A percentile compares a stretch with the other conserved stretches of the same genome.
Conservation (phyloP, 2,888 invertebrate genomes). For the Meloe dianella region DNA sequence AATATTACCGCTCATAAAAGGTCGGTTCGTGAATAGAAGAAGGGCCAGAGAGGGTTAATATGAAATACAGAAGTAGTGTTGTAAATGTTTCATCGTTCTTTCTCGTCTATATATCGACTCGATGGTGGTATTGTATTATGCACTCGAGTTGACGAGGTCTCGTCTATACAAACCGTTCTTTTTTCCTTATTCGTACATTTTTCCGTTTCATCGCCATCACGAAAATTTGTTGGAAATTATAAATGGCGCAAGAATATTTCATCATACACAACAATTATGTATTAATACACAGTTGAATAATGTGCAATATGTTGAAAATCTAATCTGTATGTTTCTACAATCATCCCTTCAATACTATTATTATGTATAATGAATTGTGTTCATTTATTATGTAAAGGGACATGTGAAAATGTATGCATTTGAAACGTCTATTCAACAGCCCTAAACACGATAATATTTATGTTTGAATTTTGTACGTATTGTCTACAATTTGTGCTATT, state of each 20-base stretch:
- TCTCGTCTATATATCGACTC: conserved; percentile 36
- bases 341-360: background rate
- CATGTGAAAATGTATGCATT: conserved; percentile 36
- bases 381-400: conserved; percentile 36
- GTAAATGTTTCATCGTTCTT: conserved; percentile 12
- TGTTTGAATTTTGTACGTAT: conserved; percentile 13
- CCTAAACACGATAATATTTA: conserved; percentile 11
- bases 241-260: background rate
- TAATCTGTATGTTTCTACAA: background rate
- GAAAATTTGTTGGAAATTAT: background rate
- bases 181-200: conserved; percentile 13
- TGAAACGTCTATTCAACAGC: conserved; percentile 28
- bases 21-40: conserved; percentile 20
- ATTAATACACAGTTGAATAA: background rate
- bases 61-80: conserved; percentile 4
- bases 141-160: conserved; percentile 39
- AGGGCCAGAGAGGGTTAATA: conserved; percentile 5
- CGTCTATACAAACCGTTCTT: conserved; percentile 18
- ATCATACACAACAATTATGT: background rate
- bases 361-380: conserved; percentile 36
- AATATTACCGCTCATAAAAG: conserved; percentile 35
- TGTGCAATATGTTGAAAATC: background rate
- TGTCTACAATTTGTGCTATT: conserved; percentile 9
- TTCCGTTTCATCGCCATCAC: background rate
- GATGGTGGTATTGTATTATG: conserved; percentile 36